Evolutionary conservation across 2,113 vertebrate genomes (phyloP), one percentile per base, ranked within the genome.

Genomic region (zebrafish (Danio rerio)): DNA sequence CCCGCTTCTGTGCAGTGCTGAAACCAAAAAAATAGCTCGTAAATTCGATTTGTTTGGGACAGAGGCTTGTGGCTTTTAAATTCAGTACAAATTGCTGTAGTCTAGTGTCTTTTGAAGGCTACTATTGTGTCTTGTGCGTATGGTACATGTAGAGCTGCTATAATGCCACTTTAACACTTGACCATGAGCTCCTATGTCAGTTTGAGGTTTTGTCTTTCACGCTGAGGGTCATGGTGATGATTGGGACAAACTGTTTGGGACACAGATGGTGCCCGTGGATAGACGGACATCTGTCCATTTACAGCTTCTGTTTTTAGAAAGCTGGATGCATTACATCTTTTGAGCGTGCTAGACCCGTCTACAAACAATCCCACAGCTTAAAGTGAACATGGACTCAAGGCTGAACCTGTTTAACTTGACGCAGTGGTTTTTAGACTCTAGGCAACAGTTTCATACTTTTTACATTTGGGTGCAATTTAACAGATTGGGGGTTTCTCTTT

Each of bases 121-220:
- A 76, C 58, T 47, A 59, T 76, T 61, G 71, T 15, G 43, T 76
- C 73, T 75, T 18, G 53, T 47, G 42, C 40, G 15, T 59, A 76
- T 76, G 73, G 73, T 47, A 59, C 40, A 45, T 77, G 45, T 40
- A 31, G 59, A 62, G 43, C 58, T 50, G 20, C 75, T 49, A 31
- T 63, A 47, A 77, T 50, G 45, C 12, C 43, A n/a, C 58, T 50
- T 15, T 13, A 18, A 18, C 16, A 49, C 43, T 61, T 76, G 56
- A 76, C 55, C 42, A 15, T 15, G 73, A 76, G 59, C 73, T 76
- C 56, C 47, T 11, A 40, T 47, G 42, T 76, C 73, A 76, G 56
- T 59, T 61, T 76, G 72, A 75, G 72, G 72, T 75, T 75, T 75
- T 58, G 69, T 52, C 47, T 71, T 71, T 71, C 69, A 71, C 12